Base-by-base conservation (phyloP, 2,888 invertebrate species). In the Tetropium fuscum region DNA sequence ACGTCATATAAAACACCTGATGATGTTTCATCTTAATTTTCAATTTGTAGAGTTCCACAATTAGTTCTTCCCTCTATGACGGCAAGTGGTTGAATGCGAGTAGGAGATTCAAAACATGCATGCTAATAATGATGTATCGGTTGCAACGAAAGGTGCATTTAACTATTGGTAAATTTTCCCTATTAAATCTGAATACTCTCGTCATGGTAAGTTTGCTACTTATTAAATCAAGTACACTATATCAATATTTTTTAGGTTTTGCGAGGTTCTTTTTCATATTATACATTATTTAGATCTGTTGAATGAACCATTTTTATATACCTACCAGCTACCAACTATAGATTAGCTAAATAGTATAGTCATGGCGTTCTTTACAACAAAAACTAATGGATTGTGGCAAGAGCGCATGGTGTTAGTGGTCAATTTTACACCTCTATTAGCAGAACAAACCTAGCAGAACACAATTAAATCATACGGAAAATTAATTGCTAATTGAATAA, bases 101-200 rank as follows among this genome's bases (percentile, higher is more conserved):
- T 18, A 41, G 13, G 20, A 41, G 41, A 22, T 41, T 11, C 13
- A 41, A 41, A 11, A n/a, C 3, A 3, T 41, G 11, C 4, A 41
- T 41, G 22, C 3, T 41, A 4, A 20, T 41, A 3, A 41, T 41
- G 20, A 41, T 41, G 41, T 4, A 2, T 41, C 22, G 41, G 0
- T 1, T 20, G 11, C 41, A 22, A 7, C 10, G 11, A 13, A 10
- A 41, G 10, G 22, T 41, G 1, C 13, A 18, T 20, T 19, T 41
- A 8, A 19, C 41, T 3, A 20, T 22, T 22, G 41, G 41, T 11
- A 41, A 41, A 20, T 41, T 41, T 41, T 4, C 22, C 2, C 41
- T 22, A 13, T 13, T 41, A 3, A 22, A 10, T 20, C 6, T 41
- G 13, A 11, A 20, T 11, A 41, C 22, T 8, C 11, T 41, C 4